Evolutionary conservation across 2,113 vertebrate genomes (phyloP).

Genomic region (Speoplatyrhinus poulsoni): DNA sequence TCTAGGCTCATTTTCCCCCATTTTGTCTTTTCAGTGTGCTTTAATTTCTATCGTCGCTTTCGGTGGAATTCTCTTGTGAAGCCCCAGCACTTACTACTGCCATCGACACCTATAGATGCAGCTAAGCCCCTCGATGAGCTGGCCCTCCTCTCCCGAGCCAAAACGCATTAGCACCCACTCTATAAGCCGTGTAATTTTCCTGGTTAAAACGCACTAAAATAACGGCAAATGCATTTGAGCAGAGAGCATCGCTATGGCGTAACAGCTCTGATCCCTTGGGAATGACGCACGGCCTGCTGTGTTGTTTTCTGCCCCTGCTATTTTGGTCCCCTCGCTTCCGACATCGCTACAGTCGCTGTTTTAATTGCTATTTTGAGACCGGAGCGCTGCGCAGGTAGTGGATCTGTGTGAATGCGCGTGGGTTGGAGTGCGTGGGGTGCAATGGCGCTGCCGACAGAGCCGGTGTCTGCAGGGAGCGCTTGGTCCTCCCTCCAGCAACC

Average conservation of each 20-base stretch:
- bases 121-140: constrained; percentile 28
- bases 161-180: constrained; percentile 55
- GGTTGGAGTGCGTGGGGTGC: constrained; percentile 45
- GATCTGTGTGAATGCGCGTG: constrained; percentile 32
- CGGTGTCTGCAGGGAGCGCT: constrained; percentile 32
- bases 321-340: constrained; percentile 28
- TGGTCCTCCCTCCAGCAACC: constrained; percentile 26
- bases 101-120: constrained; percentile 26
- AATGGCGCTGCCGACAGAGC: constrained; percentile 28
- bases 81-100: constrained; percentile 18
- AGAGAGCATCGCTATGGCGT: constrained; percentile 58
- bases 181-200: constrained; percentile 56
- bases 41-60: not conserved
- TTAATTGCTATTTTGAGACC: constrained; percentile 66
- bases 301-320: constrained; percentile 14
- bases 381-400: constrained; percentile 66
- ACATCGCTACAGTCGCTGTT: constrained; percentile 27
- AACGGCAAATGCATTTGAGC: constrained; percentile 49
- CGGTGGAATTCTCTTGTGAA: constrained; percentile 23
- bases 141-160: constrained; percentile 48
- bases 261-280: constrained; percentile 45
- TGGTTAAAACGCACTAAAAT: constrained; percentile 57
- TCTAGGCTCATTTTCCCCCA: constrained; percentile 10
- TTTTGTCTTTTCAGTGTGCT: not conserved
- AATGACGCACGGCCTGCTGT: constrained; percentile 57